Evolutionary conservation across 2,888 invertebrate genomes (phyloP).

Genomic region (Cryptocheilus praepositus): DNA sequence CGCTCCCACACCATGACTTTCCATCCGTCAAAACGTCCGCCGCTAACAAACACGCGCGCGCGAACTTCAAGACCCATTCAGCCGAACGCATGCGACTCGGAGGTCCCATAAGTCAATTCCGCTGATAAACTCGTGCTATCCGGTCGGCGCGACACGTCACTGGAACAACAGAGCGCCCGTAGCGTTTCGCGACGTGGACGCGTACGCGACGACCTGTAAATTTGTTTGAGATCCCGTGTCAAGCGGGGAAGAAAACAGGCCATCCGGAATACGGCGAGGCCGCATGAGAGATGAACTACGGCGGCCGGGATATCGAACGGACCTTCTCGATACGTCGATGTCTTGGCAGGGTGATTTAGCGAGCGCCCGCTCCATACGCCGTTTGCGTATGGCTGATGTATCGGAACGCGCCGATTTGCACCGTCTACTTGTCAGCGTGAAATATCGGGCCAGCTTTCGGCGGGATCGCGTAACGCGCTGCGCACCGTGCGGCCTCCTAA

Average conservation of each 20-base stretch:
- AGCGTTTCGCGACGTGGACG: neutral
- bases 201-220: neutral
- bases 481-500: constrained; percentile 18
- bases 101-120: too few relatives aligned
- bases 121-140: too few relatives aligned
- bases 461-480: too few relatives aligned
- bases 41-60: too few relatives aligned
- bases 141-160: too few relatives aligned
- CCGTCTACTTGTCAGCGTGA: constrained; percentile 37
- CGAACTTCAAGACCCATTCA: neutral
- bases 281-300: constrained; percentile 2
- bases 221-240: too few relatives aligned
- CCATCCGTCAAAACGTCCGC: too few relatives aligned
- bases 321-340: constrained; percentile 3
- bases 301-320: neutral
- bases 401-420: constrained; percentile 25
- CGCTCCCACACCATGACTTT: too few relatives aligned
- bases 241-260: too few relatives aligned
- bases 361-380: neutral
- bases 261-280: neutral
- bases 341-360: constrained; percentile 15
- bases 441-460: constrained; percentile 18
- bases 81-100: too few relatives aligned
- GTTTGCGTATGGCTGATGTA: constrained; percentile 11
- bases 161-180: too few relatives aligned